Conservation (phyloP, 2,113 vertebrate genomes). For the Ciconia maguari region DNA sequence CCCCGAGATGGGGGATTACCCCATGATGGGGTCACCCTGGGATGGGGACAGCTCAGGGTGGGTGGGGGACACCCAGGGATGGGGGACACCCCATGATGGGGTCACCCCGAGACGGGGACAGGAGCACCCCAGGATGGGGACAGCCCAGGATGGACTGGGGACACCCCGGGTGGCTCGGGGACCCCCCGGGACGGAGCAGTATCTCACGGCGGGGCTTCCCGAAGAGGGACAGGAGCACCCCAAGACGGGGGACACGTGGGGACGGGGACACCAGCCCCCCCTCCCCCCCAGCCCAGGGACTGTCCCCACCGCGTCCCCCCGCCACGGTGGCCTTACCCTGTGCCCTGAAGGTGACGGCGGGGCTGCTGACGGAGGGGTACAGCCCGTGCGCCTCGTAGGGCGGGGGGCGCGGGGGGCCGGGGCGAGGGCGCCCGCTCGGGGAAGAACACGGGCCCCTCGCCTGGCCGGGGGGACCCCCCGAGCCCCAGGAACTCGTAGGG, state of each 20-base stretch:
- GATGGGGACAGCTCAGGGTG: no score
- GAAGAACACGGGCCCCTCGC: slow-evolving; percentile 40
- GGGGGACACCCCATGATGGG: not conserved
- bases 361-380: not conserved
- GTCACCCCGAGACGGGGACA: not conserved
- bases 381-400: slow-evolving; percentile 18
- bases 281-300: not conserved
- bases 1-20: not conserved
- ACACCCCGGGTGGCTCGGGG: not conserved
- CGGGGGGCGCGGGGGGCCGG: not conserved
- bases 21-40: no score
- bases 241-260: no score
- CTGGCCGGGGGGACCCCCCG: slow-evolving; percentile 24
- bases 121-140: no score
- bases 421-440: slow-evolving; percentile 51
- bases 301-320: not conserved
- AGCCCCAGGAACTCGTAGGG: slow-evolving; percentile 37
- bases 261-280: not conserved
- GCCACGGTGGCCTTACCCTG: slow-evolving; percentile 27
- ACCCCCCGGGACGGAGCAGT: no score
- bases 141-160: no score
- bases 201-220: no score
- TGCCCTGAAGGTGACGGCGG: slow-evolving; percentile 25
- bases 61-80: not conserved
- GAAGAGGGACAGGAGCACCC: no score